Evolutionary conservation across 2,113 vertebrate species (phyloP).

Genomic region (Coracopsis vasa): DNA sequence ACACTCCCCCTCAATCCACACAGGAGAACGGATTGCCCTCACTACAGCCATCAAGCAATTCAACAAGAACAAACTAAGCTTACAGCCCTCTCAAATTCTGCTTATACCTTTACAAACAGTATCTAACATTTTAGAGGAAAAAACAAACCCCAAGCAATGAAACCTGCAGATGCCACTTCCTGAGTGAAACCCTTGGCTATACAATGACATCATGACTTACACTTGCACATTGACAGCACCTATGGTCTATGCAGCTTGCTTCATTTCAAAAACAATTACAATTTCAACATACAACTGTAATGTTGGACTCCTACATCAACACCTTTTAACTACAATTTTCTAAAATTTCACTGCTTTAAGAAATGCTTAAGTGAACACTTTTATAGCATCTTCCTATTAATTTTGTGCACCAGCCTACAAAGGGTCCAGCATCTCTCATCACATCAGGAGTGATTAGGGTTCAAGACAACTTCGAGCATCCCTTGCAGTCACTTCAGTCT

Average conservation of each 20-base stretch:
- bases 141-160: not conserved
- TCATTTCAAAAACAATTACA: not conserved
- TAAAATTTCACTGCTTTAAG: not conserved
- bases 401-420: not conserved
- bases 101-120: not conserved
- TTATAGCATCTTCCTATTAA: not conserved
- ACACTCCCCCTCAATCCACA: not conserved
- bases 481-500: not conserved
- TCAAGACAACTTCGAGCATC: not conserved
- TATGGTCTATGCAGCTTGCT: not conserved
- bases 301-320: not conserved
- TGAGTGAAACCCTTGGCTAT: accelerated
- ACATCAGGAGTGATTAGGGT: not conserved
- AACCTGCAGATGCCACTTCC: not conserved
- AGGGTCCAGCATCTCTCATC: not conserved
- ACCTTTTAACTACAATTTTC: not conserved
- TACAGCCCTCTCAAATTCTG: not conserved
- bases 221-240: not conserved
- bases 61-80: not conserved
- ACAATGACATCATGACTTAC: accelerated
- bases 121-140: not conserved
- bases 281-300: not conserved
- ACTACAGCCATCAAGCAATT: not conserved
- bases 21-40: not conserved
- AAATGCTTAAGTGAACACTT: not conserved